These are phyloP conservation scores for Gastracanthus pulcherrimus DNA, from an alignment of 2,888 invertebrate genomes.

Conservation along the genomic window DNA sequence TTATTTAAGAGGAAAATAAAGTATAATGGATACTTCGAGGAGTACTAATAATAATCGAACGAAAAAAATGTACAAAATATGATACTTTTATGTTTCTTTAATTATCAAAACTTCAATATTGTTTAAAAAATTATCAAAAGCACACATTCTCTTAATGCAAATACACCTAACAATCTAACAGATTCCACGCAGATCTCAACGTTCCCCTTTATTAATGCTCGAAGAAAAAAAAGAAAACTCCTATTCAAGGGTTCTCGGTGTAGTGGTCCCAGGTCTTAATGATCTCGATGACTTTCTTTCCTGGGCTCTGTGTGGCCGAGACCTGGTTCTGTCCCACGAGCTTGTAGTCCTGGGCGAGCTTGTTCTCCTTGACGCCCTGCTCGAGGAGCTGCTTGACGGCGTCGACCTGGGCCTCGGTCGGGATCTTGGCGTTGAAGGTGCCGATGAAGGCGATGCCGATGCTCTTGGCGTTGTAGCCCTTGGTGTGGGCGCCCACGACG, in stretches of 20 bases:
- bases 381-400: slow-evolving; percentile 81
- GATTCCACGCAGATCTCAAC: too few species aligned
- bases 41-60: too few species aligned
- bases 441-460: slow-evolving; percentile 87
- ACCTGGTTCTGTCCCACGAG: slow-evolving; percentile 84
- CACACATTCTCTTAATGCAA: too few species aligned
- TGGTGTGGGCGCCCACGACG: slow-evolving; percentile 84
- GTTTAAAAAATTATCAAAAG: too few species aligned
- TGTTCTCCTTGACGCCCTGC: slow-evolving; percentile 81
- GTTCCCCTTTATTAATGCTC: too few species aligned
- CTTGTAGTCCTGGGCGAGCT: slow-evolving; percentile 82
- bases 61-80: too few species aligned
- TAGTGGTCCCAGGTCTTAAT: slow-evolving; percentile 85
- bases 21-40: too few species aligned
- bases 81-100: too few species aligned
- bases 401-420: slow-evolving; percentile 62
- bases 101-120: too few species aligned
- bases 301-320: slow-evolving; percentile 85
- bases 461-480: slow-evolving; percentile 81
- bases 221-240: too few species aligned
- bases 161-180: too few species aligned
- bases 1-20: too few species aligned
- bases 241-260: not conserved
- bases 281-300: slow-evolving; percentile 81
- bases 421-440: slow-evolving; percentile 80